Percentiles rank a stretch among this genome's conserved stretches.
Evolutionary conservation across 2,797 vertebrate genomes (phyloP).

Genomic region (Ctenosaura bakeri): DNA sequence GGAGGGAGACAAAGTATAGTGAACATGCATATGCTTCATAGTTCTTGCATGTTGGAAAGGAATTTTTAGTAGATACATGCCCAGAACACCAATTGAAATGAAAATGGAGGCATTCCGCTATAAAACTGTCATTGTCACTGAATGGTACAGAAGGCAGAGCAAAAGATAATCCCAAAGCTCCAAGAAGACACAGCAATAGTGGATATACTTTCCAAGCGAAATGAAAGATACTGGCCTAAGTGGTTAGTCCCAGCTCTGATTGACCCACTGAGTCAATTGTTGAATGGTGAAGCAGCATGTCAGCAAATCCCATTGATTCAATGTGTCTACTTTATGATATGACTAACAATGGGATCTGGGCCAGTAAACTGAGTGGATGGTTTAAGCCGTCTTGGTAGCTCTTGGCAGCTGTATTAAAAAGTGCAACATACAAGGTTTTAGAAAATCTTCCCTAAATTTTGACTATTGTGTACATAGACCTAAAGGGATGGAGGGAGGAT

Average conservation of each 20-base stretch:
- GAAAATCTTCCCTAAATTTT: neutral
- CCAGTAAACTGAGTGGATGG: neutral
- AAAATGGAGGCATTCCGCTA: neutral
- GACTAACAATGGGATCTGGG: too few species aligned
- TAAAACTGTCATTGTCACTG: neutral
- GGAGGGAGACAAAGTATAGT: neutral
- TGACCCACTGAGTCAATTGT: too few species aligned
- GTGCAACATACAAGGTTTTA: neutral
- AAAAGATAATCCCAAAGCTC: neutral
- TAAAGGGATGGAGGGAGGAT: constrained; percentile 20
- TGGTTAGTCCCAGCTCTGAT: too few species aligned
- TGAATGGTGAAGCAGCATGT: too few species aligned
- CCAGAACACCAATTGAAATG: neutral
- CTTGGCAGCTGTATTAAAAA: constrained; percentile 8
- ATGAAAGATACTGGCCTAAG: too few species aligned
- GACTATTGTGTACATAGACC: neutral
- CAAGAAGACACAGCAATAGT: neutral
- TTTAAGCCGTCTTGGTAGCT: neutral
- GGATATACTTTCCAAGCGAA: neutral
- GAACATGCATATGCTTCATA: neutral
- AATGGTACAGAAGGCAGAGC: neutral
- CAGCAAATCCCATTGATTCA: too few species aligned
- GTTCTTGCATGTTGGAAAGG: neutral
- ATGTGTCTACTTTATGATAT: too few species aligned
- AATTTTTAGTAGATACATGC: neutral